Base-by-base conservation (phyloP, 2,888 invertebrate species). In the Spatulosminthurus flaviceps region DNA sequence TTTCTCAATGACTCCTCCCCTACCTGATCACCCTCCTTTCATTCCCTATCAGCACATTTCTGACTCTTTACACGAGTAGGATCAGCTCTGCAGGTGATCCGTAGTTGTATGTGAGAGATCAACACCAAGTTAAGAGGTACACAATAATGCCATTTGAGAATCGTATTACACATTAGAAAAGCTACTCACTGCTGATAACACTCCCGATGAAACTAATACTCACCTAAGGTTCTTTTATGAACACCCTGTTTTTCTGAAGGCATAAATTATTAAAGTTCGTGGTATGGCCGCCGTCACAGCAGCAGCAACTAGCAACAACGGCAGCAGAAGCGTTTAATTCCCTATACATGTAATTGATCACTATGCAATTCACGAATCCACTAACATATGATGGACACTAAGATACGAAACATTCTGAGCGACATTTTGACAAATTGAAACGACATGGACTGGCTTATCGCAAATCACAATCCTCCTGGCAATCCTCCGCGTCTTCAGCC, bases 91-190 rank as follows among this genome's bases (percentile, higher is more conserved):
- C 43, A 42, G 72, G 72, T 72, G 51, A 69, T 69, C 69, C 29
- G 4, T 26, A 28, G 29, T 19, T 2, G 29, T 9, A 43, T 21
- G 21, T 16, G 42, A 21, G 72, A 51, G 72, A 72, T 72, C 72
- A 72, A 19, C 26, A 72, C 51, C 22, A 51, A 42, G 42, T 26
- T 72, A 72, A 72, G 51, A 26, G 72, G 26, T 9, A 70, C 70
- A 72, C 72, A 72, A 72, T 72, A 72, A 72, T n/a, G 43, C 51
- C 43, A 72, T 72, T 72, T 42, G 16, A 22, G 60, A 60, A 13
- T 60, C 60, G 60, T 60, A 60, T 60, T 60, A 60, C 60, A 13
- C 60, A 19, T 60, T 21, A 34, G n/a, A n/a, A 34, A 4, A 34
- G 34, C 34, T 34, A 7, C 34, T 34, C 34, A 34, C 34, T 7